phyloP scores from a whole-genome alignment of 2,113 vertebrate species.

The Cavia aperea region DNA sequence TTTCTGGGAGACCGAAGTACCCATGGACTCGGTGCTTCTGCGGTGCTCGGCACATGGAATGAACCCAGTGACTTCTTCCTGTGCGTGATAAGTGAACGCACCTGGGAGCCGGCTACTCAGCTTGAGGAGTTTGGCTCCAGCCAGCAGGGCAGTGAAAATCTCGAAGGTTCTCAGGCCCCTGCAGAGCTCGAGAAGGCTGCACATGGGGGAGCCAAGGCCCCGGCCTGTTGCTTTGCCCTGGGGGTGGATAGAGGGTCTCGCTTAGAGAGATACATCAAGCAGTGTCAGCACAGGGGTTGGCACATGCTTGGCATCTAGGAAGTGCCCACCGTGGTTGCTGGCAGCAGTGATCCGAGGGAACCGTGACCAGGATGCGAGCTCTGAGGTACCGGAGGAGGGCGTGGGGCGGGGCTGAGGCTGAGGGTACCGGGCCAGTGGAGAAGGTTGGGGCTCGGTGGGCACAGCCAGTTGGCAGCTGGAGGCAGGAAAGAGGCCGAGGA shows the following conservation, averaged over 20 bases:
- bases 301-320: not conserved
- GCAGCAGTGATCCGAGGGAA: fast-evolving
- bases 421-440: not conserved
- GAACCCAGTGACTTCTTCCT: not conserved
- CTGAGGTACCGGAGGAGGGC: not conserved
- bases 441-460: not conserved
- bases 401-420: not conserved
- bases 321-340: too few species aligned
- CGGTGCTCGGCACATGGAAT: not conserved
- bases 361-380: fast-evolving
- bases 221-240: not conserved
- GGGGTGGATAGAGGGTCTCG: not conserved
- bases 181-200: not conserved
- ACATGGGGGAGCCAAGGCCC: fast-evolving
- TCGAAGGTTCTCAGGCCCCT: not conserved
- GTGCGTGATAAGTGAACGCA: not conserved
- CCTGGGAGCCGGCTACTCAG: not conserved
- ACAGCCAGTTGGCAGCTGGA: not conserved
- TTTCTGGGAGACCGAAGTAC: not conserved
- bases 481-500: not conserved
- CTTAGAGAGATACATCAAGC: not conserved
- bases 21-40: not conserved
- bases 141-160: not conserved
- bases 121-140: not conserved
- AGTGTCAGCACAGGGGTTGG: not conserved